phyloP scores from a whole-genome alignment of 2,113 vertebrate genomes.

The Sclerurus mexicanus region DNA sequence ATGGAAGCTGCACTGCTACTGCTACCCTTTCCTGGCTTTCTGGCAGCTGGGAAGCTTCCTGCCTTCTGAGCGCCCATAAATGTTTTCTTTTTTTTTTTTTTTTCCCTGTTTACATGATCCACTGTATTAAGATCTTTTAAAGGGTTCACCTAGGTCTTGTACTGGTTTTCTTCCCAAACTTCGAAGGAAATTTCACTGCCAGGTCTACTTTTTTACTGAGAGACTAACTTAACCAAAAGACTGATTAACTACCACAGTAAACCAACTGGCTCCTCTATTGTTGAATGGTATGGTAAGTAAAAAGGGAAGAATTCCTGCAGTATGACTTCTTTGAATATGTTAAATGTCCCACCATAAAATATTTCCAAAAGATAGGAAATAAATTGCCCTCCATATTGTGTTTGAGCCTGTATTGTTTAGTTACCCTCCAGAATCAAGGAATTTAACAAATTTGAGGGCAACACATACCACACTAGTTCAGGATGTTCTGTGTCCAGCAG shows the following conservation, averaged over 20 bases:
- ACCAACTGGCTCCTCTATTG: background rate
- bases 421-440: background rate
- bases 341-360: background rate
- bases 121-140: background rate
- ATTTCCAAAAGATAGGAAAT: background rate
- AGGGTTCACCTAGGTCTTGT: background rate
- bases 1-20: background rate
- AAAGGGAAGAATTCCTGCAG: background rate
- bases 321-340: background rate
- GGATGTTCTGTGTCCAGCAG: background rate
- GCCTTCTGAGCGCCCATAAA: background rate
- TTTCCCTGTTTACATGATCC: background rate
- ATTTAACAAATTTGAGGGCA: background rate
- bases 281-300: background rate
- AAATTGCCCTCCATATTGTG: background rate
- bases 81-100: background rate
- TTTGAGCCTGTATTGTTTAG: background rate
- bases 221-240: background rate
- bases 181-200: background rate
- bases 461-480: background rate
- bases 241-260: background rate
- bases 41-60: background rate
- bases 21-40: background rate
- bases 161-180: background rate
- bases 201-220: background rate